Evolutionary conservation across 2,797 vertebrate genomes (phyloP).

Genomic region (Sphenopsis melanotis): DNA sequence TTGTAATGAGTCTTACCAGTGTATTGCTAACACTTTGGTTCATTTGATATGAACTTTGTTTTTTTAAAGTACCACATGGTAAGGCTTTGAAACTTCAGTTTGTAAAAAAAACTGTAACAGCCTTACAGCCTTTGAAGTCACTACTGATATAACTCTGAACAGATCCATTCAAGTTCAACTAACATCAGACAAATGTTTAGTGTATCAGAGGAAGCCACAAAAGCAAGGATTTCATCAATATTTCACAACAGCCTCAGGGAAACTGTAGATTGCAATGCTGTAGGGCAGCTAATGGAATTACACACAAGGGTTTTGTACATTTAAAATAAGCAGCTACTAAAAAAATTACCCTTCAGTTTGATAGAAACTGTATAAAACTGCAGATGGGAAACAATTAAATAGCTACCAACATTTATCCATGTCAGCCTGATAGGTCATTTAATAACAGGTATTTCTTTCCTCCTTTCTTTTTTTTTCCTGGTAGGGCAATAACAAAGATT

Average conservation of each 20-base stretch:
- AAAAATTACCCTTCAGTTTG: constrained; percentile 81
- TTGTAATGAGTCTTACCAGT: constrained; percentile 57
- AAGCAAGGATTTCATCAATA: constrained; percentile 92
- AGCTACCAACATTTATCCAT: constrained; percentile 70
- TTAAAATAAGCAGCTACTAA: constrained; percentile 91
- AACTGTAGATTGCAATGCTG: constrained; percentile 92
- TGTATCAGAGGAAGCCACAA: constrained; percentile 84
- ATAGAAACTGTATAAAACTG: constrained; percentile 80
- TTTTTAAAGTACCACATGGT: constrained; percentile 60
- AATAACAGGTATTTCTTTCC: constrained; percentile 75
- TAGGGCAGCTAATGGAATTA: constrained; percentile 96
- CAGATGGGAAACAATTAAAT: constrained; percentile 81
- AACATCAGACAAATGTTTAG: constrained; percentile 85
- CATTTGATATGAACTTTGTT: constrained; percentile 70
- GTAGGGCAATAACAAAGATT: constrained; percentile 77
- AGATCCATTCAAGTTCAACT: constrained; percentile 81
- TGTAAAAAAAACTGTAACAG: constrained; percentile 69
- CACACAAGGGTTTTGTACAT: constrained; percentile 94
- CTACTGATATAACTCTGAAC: constrained; percentile 77
- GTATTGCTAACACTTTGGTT: constrained; percentile 47
- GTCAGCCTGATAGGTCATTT: constrained; percentile 75
- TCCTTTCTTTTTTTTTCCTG: not conserved
- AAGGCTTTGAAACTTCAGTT: constrained; percentile 74
- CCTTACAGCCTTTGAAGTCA: constrained; percentile 78
- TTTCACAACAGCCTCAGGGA: constrained; percentile 98